phyloP scores from a whole-genome alignment of 2,888 invertebrate species.

The Trachelus iudaicus region DNA sequence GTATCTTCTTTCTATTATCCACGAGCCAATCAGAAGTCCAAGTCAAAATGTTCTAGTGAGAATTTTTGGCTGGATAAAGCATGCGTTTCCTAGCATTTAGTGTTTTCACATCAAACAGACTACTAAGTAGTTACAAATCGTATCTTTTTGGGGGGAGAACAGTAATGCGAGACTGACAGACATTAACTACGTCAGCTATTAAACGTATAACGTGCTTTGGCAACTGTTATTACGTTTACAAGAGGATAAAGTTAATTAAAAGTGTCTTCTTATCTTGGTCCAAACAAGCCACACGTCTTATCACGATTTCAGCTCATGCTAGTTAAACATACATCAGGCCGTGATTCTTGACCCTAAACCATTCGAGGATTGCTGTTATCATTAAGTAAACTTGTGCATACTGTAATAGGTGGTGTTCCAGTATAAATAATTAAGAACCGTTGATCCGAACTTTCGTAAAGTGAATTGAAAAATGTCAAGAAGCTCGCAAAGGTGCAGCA shows the following conservation, averaged over 20 bases:
- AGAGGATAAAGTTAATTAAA: slow-evolving; percentile 24
- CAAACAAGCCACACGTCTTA: slow-evolving; percentile 41
- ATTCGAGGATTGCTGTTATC: neutral
- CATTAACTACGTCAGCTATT: neutral
- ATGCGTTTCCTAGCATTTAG: neutral
- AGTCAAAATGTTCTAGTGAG: neutral
- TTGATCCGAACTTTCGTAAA: neutral
- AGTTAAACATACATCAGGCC: neutral
- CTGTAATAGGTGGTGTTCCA: neutral
- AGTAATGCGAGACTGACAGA: neutral
- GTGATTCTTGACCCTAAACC: neutral
- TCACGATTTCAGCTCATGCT: slow-evolving; percentile 19
- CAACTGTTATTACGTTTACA: slow-evolving; percentile 1
- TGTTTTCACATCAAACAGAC: neutral
- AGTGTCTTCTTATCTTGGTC: slow-evolving; percentile 34
- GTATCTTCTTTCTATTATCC: neutral
- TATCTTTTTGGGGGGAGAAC: neutral
- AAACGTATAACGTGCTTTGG: neutral
- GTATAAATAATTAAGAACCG: neutral
- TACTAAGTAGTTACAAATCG: neutral
- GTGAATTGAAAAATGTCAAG: neutral
- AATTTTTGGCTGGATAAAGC: neutral
- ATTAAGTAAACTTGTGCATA: neutral
- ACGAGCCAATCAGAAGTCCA: neutral
- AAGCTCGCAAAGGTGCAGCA: neutral